Percentiles rank a stretch among this genome's conserved stretches.
Evolutionary conservation across 2,888 invertebrate genomes (phyloP).

Genomic region (Leptogaster cylindrica): DNA sequence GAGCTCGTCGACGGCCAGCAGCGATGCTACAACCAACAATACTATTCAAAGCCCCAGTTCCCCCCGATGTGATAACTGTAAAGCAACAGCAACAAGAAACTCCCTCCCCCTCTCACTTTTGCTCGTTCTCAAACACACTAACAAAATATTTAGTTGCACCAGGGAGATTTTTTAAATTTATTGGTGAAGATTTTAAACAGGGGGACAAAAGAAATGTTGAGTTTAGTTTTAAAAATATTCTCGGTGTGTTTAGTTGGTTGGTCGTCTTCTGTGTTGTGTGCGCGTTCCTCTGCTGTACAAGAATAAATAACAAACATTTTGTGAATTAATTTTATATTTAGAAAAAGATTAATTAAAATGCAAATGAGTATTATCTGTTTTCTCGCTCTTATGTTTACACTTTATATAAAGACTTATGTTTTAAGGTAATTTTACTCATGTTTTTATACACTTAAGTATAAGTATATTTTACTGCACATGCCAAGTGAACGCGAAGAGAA

Average conservation of each 20-base stretch:
- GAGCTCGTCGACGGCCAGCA: too few relatives aligned
- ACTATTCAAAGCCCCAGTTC: too few relatives aligned
- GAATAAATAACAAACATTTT: not conserved
- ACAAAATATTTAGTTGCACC: conserved; percentile 11
- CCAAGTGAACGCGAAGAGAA: not conserved
- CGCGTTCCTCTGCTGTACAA: not conserved
- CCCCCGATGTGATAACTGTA: too few relatives aligned
- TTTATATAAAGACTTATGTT: conserved; percentile 10
- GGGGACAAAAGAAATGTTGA: conserved; percentile 39
- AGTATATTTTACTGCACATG: conserved; percentile 25
- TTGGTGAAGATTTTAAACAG: conserved; percentile 32
- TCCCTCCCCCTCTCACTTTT: too few relatives aligned
- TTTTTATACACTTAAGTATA: conserved; percentile 23
- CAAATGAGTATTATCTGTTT: not conserved
- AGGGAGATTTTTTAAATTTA: conserved; percentile 43
- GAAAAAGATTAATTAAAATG: not conserved
- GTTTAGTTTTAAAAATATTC: conserved; percentile 47
- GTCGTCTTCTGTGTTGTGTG: not conserved
- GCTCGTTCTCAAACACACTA: not conserved
- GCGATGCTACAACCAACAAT: too few relatives aligned
- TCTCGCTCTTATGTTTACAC: too few relatives aligned
- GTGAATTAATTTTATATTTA: not conserved
- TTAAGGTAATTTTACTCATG: conserved; percentile 14
- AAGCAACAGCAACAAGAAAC: too few relatives aligned
- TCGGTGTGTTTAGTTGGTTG: conserved; percentile 16